Base-by-base conservation (phyloP, 2,113 vertebrate species). In the Hippocampus zosterae region DNA sequence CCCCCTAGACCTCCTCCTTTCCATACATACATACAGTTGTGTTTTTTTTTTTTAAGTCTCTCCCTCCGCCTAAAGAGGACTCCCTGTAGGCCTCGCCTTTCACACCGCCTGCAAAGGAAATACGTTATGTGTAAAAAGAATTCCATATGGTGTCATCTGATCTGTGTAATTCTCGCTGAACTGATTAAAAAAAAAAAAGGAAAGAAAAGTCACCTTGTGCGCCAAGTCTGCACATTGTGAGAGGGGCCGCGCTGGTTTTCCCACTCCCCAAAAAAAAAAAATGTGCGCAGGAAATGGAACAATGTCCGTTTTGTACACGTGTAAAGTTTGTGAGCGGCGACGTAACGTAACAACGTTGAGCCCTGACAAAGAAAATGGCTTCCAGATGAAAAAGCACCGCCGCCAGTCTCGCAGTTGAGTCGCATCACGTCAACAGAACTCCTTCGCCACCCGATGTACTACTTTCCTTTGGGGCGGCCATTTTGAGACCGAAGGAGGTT, bases 51-150 rank as follows among this genome's bases (percentile, higher is more conserved):
- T 65, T 56, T 41, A 8, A 1, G 0, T 18, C 65, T 67, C 79
- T 73, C 72, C 72, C 80, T 84, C 79, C 82, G 84, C 87, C 88
- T 88, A 90, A 91, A 91, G 90, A 89, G 71, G 88, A 82, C 86
- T 91, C 88, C 90, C 91, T 88, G 88, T 87, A 88, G 89, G 78
- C 81, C 80, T 82, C 65, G 82, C 81, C 88, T 90, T 88, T 91
- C 87, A 86, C 83, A 87, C 87, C 29, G 83, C 84, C 81, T 88
- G 89, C 85, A 88, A 86, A 92, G 89, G 90, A 92, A 91, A 91
- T 89, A 88, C 82, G 89, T 90, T 90, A 90, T 90, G 90, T 92
- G 90, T 89, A 89, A 91, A 92, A 91, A 91, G 83, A 92, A 90
- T 92, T 91, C 90, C 91, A 91, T 89, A 91, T 91, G 90, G 88